Conservation (phyloP, 2,888 invertebrate genomes). For the Sphaeridia pumilis region DNA sequence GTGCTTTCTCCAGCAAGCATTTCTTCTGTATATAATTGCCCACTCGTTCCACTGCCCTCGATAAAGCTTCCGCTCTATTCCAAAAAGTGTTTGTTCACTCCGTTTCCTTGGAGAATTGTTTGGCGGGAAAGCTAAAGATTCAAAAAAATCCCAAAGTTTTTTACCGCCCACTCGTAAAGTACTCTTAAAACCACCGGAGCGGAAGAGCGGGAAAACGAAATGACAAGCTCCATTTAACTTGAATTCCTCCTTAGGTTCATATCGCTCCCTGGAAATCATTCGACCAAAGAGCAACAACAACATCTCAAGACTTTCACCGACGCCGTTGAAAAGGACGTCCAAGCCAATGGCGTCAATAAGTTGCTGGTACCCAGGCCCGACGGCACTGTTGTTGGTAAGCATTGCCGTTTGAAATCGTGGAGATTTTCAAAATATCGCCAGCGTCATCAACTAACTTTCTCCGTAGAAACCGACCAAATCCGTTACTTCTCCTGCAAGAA, state of each 20-base stretch:
- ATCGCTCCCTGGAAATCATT: background rate
- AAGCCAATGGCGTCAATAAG: conserved; percentile 20
- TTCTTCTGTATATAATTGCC: background rate
- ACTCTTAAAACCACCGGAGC: too few relatives aligned
- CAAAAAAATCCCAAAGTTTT: background rate
- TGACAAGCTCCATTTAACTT: too few relatives aligned
- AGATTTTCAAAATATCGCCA: background rate
- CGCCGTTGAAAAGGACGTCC: conserved; percentile 25
- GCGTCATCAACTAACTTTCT: background rate
- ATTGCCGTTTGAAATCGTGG: background rate
- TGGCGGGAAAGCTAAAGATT: background rate
- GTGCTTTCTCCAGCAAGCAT: background rate
- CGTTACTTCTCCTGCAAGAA: conserved; percentile 72
- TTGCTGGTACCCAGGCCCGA: conserved; percentile 34
- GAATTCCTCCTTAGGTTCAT: too few relatives aligned
- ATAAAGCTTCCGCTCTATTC: background rate
- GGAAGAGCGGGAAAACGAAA: too few relatives aligned
- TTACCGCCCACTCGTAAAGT: too few relatives aligned
- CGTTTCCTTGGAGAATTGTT: background rate
- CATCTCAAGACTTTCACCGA: background rate
- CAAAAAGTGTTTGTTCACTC: too few relatives aligned
- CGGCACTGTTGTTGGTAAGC: conserved; percentile 32
- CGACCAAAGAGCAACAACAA: too few relatives aligned
- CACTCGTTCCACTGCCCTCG: too few relatives aligned
- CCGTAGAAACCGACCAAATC: conserved; percentile 48